Conservation (phyloP, 2,113 vertebrate genomes). For the Eira barbara region DNA sequence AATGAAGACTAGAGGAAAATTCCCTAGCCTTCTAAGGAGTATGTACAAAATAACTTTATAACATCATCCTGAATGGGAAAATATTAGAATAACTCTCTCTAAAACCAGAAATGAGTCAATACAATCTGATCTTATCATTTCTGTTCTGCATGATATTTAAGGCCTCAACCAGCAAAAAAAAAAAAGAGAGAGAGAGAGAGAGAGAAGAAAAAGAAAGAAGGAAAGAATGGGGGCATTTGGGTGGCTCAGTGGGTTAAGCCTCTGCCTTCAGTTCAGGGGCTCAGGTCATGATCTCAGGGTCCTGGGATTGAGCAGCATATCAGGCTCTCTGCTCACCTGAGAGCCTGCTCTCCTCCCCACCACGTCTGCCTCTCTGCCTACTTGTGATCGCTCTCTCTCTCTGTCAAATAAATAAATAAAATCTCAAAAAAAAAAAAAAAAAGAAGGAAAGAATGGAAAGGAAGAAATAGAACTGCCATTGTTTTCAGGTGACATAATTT, state of each 20-base stretch:
- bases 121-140: background rate
- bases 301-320: no score
- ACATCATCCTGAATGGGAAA: background rate
- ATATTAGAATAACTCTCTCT: background rate
- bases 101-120: background rate
- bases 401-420: no score
- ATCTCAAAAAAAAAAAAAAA: background rate
- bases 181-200: background rate
- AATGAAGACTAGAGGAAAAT: background rate
- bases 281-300: no score
- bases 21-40: background rate
- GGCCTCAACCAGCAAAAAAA: background rate
- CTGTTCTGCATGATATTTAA: background rate
- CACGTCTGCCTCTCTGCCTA: no score
- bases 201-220: background rate
- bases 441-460: background rate
- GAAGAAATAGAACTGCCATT: background rate
- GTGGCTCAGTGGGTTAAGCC: no score
- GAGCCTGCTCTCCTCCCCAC: no score
- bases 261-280: no score
- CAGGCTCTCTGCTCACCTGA: no score
- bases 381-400: no score
- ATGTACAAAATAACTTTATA: slow-evolving; percentile 2
- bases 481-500: slow-evolving; percentile 5
- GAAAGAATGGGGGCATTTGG: background rate